Evolutionary conservation across 2,888 invertebrate genomes (phyloP), one percentile per base, ranked within the genome.

Genomic region (Pilophorus perplexus): DNA sequence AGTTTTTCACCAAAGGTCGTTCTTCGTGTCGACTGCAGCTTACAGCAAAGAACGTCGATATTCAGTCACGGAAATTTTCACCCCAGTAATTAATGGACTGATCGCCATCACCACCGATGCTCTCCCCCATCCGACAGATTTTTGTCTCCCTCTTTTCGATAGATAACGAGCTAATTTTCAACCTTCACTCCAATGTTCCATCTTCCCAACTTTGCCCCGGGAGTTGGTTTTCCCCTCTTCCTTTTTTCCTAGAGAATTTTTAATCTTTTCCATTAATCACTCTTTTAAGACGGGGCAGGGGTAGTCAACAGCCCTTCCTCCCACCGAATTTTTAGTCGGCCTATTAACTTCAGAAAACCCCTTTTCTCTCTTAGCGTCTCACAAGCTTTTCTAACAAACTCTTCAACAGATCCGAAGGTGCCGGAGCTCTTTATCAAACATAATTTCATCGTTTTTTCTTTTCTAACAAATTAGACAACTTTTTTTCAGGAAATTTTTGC

Each of bases 181-280:
- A 42, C 42, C 59, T 23, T 18, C 12, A 38, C 54, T 16, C 37
- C 55, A 38, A 38, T 38, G 14, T 2, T 6, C 38, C 38, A 12
- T 38, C 38, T 2, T 6, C 38, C 38, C 6, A 3, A 2, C 38
- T 6, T 14, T 3, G 14, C 14, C 38, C 6, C 12, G n/a, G 14
- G 38, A 23, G 10, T 46, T 23, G 22, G 22, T 46, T 46, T 38
- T 18, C 27, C 40, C 59, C 23, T 59, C 44, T 20, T 20, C 8
- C 59, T 40, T 40, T 59, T n/a, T n/a, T n/a, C n/a, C n/a, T n/a
- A n/a, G n/a, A n/a, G n/a, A n/a, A n/a, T 59, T 59, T 59, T 25
- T 59, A 59, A 59, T 59, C 59, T 59, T 42, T 55, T 42, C 59
- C 59, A 59, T 59, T 59, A 59, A 59, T 59, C 59, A 59, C 59